Conservation (phyloP, 2,888 invertebrate genomes). For the Troides aeacus region DNA sequence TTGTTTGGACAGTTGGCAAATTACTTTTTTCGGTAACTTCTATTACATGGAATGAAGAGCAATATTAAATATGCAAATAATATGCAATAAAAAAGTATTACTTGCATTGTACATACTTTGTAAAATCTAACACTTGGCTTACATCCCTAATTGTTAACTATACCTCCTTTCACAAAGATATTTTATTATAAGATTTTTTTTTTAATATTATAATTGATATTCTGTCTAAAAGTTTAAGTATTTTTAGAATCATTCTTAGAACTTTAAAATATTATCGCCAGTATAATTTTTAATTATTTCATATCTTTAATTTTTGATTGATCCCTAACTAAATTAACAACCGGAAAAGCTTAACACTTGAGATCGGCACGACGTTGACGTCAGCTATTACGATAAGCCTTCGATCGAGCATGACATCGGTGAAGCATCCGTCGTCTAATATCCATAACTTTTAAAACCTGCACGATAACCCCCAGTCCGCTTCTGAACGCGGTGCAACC, state of each 20-base stretch:
- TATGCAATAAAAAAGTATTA: no score
- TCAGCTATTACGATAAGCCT: conserved; percentile 64
- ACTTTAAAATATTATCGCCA: no score
- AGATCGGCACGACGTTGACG: conserved; percentile 44
- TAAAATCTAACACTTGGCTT: no score
- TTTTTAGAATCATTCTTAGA: no score
- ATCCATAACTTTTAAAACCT: conserved; percentile 56
- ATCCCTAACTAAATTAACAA: conserved; percentile 8
- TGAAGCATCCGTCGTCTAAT: conserved; percentile 60
- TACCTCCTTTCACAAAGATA: no score
- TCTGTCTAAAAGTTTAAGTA: no score
- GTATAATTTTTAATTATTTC: neutral
- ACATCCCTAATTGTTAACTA: no score
- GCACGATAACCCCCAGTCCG: conserved; percentile 64
- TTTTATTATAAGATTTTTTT: no score
- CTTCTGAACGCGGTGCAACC: conserved; percentile 59
- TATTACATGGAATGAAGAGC: neutral
- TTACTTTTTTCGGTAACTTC: neutral
- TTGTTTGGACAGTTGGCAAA: conserved; percentile 1
- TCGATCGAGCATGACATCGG: conserved; percentile 59
- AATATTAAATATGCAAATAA: neutral
- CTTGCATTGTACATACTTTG: no score
- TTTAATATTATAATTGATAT: no score
- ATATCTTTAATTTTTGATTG: conserved; percentile 8
- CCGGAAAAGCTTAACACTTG: conserved; percentile 24